These are phyloP conservation scores for Drosophila asahinai DNA, from an alignment of 1,140 invertebrate genomes.

Conservation along the genomic window DNA sequence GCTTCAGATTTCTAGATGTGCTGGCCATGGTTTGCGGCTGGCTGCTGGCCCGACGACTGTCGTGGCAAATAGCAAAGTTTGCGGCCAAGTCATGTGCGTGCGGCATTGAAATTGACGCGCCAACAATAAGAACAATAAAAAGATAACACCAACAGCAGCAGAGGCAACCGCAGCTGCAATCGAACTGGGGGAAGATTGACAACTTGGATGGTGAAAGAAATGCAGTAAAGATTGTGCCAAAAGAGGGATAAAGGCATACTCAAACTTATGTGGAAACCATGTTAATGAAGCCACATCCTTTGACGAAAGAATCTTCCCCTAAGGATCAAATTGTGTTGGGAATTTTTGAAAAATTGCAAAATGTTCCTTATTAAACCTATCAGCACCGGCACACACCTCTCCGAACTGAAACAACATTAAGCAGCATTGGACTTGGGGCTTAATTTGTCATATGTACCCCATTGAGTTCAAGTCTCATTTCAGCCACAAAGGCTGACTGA, in stretches of 20 bases:
- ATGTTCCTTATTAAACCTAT: conserved; percentile 18
- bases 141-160: conserved; percentile 10
- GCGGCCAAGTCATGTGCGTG: conserved; percentile 76
- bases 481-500: conserved; percentile 24
- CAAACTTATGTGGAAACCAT: conserved; percentile 40
- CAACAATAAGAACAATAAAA: conserved; percentile 33
- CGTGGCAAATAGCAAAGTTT: conserved; percentile 70
- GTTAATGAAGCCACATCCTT: conserved; percentile 52
- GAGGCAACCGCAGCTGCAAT: conserved; percentile 26
- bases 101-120: conserved; percentile 65
- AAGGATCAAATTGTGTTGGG: not conserved
- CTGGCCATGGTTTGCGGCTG: conserved; percentile 26
- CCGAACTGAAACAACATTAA: conserved; percentile 7
- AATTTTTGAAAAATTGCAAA: not conserved
- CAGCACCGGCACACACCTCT: conserved; percentile 25
- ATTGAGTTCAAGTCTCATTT: conserved; percentile 16
- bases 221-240: not conserved
- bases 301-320: too few species aligned
- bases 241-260: not conserved
- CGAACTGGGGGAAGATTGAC: conserved; percentile 23
- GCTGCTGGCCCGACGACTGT: conserved; percentile 9
- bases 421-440: conserved; percentile 1
- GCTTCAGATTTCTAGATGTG: conserved; percentile 6
- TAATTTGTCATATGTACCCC: conserved; percentile 57
- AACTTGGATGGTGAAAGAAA: not conserved